phyloP scores from a whole-genome alignment of 2,888 invertebrate genomes.

The Ptilodon capucinus region DNA sequence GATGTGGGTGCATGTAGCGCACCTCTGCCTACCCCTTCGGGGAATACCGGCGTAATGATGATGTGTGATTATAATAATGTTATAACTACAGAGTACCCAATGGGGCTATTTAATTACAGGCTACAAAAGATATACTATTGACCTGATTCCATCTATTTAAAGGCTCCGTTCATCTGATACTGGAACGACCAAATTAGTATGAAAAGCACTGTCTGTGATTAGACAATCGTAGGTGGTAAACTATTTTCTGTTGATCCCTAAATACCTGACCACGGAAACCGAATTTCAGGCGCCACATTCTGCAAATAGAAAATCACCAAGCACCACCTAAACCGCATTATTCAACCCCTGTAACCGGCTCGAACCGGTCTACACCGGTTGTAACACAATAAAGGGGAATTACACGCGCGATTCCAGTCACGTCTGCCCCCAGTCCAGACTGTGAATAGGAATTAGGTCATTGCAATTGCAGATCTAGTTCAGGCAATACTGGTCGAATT shows the following conservation, averaged over 20 bases:
- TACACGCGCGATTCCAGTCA: slow-evolving; percentile 52
- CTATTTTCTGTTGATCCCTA: no score
- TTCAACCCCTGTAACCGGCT: slow-evolving; percentile 31
- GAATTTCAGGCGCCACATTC: neutral
- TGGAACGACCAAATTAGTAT: slow-evolving; percentile 55
- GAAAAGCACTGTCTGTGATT: slow-evolving; percentile 52
- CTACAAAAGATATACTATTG: no score
- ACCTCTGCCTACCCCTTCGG: no score
- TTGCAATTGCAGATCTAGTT: slow-evolving; percentile 34
- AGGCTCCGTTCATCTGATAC: no score
- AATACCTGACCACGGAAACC: neutral
- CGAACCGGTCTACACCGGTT: slow-evolving; percentile 24
- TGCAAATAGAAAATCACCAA: slow-evolving; percentile 25
- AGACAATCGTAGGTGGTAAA: no score
- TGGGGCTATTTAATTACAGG: no score
- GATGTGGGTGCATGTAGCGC: no score
- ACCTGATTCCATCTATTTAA: no score
- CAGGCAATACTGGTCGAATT: slow-evolving; percentile 29
- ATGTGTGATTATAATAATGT: no score
- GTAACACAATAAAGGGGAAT: slow-evolving; percentile 60
- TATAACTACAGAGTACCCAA: no score
- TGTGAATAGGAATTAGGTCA: slow-evolving; percentile 56
- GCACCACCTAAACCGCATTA: slow-evolving; percentile 24
- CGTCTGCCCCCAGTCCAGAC: slow-evolving; percentile 45
- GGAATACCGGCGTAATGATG: no score